A percentile compares a stretch with the other conserved stretches of the same genome.
phyloP scores from a whole-genome alignment of 2,113 vertebrate species.

The Xiphias gladius region DNA sequence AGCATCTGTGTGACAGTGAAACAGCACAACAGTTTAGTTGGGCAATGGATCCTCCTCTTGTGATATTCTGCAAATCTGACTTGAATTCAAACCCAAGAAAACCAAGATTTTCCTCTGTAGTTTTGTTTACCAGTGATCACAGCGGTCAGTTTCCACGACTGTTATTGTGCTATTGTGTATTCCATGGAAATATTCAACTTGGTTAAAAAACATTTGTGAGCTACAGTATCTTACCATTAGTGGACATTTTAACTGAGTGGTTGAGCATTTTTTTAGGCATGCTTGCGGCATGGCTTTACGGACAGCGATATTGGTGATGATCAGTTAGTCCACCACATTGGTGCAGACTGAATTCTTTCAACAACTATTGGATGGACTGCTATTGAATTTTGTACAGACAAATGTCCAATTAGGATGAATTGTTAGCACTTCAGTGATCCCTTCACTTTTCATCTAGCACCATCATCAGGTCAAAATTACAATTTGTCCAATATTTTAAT shows the following conservation, averaged over 20 bases:
- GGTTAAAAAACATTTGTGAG: not conserved
- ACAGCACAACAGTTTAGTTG: not conserved
- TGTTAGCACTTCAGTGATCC: not conserved
- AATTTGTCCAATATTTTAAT: not conserved
- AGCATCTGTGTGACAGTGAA: not conserved
- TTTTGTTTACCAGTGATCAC: not conserved
- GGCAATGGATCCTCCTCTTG: not conserved
- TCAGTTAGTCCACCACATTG: not conserved
- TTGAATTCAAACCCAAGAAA: slow-evolving; percentile 10
- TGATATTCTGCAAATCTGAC: not conserved
- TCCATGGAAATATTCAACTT: not conserved
- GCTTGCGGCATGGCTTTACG: no score
- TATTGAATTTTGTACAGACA: no score
- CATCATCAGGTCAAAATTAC: not conserved
- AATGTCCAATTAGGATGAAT: not conserved
- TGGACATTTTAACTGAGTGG: not conserved
- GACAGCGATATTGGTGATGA: no score
- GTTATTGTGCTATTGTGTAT: not conserved
- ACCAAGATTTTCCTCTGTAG: not conserved
- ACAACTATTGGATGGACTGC: not conserved
- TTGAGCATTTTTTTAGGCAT: not conserved
- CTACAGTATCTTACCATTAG: not conserved
- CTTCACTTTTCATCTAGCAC: not conserved
- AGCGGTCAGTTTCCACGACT: not conserved
- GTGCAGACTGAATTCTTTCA: not conserved